Evolutionary conservation across 2,888 invertebrate species (phyloP), one percentile per base, ranked within the genome.

Genomic region (Dilophus febrilis): DNA sequence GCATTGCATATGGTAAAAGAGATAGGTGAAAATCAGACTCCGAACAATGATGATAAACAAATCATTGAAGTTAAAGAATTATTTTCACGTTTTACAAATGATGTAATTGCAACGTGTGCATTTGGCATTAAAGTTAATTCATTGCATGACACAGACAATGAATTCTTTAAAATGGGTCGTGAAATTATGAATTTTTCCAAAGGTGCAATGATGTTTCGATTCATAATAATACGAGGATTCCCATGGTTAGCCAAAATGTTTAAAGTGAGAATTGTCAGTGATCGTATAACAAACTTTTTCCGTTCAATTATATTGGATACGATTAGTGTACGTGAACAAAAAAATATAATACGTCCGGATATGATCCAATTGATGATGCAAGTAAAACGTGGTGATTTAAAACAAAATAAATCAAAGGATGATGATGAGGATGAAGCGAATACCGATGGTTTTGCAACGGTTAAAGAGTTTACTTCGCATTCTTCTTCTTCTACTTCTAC

Each of bases 101-200:
- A 44, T 66, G n/a, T 70, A 2, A 70, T 71, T 37, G 71, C 69
- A 0, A 60, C 65, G 1, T 60, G 64, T 18, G 68, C 66, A 2
- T 70, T 68, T 45, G 70, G 70, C 0, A 47, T 70, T 2, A 58
- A 64, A 40, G 64, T 70, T 3, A 57, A 71, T 51, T 70, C 71
- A 29, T 29, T 37, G 7, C 10, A 28, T 16, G 16, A 28, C 16
- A 37, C 14, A 29, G 37, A 37, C 4, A 37, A 37, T 28, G 37
- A 37, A 8, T 29, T 37, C 29, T 37, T 17, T 17, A 29, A 28
- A 28, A 28, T 29, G 14, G 37, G 37, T 13, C 37, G 29, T 17
- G 10, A 14, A 14, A 22, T 22, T 22, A 8, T 29, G 6, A 37
- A n/a, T 17, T 7, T 26, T 10, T 28, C 26, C 5, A 37, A 14